Conservation (phyloP, 2,797 vertebrate genomes). For the Valencia hispanica region DNA sequence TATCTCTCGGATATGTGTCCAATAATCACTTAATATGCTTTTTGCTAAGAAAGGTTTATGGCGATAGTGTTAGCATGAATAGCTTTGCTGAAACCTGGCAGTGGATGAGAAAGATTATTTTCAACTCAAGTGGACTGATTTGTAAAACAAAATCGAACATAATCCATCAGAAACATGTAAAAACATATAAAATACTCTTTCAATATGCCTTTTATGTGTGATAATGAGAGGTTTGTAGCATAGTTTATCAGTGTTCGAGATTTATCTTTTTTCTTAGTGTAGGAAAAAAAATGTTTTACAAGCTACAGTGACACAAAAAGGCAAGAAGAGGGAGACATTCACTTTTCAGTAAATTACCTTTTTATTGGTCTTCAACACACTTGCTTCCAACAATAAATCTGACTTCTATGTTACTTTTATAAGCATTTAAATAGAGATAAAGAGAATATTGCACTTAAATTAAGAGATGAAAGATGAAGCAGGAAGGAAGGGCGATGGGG, state of each 20-base stretch:
- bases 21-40: not conserved
- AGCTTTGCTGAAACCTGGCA: not conserved
- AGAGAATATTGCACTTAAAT: conserved; percentile 86
- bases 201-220: not conserved
- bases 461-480: conserved; percentile 70
- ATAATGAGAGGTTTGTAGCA: not conserved
- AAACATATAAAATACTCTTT: not conserved
- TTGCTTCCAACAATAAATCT: conserved; percentile 82
- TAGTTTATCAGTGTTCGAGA: not conserved
- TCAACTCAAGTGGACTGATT: not conserved
- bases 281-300: too few relatives aligned
- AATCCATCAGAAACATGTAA: not conserved
- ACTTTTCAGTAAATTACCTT: conserved; percentile 74
- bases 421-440: conserved; percentile 75
- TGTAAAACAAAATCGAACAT: too few relatives aligned
- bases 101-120: not conserved
- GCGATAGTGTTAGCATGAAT: not conserved
- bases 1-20: too few relatives aligned
- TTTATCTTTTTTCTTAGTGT: too few relatives aligned
- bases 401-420: conserved; percentile 67
- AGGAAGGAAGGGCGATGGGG: too few relatives aligned
- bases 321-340: not conserved
- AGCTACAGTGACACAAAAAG: not conserved
- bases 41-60: not conserved
- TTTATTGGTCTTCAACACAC: conserved; percentile 82